Evolutionary conservation across 2,888 invertebrate genomes (phyloP).

Genomic region (Eumerus sabulonum): DNA sequence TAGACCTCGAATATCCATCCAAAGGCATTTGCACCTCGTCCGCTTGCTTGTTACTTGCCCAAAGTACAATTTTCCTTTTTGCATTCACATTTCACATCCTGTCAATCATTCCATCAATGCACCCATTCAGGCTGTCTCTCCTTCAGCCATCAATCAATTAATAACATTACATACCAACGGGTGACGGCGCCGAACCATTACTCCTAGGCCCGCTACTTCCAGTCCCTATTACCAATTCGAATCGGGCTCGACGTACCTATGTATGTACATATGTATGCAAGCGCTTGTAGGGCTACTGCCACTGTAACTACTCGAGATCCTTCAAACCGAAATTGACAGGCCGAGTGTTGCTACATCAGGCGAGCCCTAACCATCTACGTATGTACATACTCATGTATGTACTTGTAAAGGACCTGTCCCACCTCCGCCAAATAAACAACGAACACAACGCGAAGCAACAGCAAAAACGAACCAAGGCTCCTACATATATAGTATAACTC

Average conservation of each 20-base stretch:
- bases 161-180: constrained; percentile 60
- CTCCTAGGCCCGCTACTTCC: too few relatives aligned
- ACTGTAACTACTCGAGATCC: constrained; percentile 51
- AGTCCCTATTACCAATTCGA: too few relatives aligned
- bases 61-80: constrained; percentile 37
- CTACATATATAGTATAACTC: constrained; percentile 46
- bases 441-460: constrained; percentile 20
- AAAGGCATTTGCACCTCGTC: constrained; percentile 11
- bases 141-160: constrained; percentile 68
- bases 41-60: neutral
- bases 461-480: constrained; percentile 18
- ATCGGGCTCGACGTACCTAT: too few relatives aligned
- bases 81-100: constrained; percentile 37
- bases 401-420: constrained; percentile 39
- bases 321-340: constrained; percentile 63
- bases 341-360: constrained; percentile 51
- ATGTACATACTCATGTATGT: too few relatives aligned
- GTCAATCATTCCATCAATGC: constrained; percentile 63
- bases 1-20: neutral
- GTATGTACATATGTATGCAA: too few relatives aligned
- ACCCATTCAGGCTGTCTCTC: constrained; percentile 52
- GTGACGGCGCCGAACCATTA: constrained; percentile 7
- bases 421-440: constrained; percentile 47
- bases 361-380: neutral
- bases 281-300: too few relatives aligned